Percentiles rank a stretch among this genome's conserved stretches.
These are phyloP conservation scores for Papilio gigon DNA, from an alignment of 2,888 invertebrate genomes.

Conservation along the genomic window DNA sequence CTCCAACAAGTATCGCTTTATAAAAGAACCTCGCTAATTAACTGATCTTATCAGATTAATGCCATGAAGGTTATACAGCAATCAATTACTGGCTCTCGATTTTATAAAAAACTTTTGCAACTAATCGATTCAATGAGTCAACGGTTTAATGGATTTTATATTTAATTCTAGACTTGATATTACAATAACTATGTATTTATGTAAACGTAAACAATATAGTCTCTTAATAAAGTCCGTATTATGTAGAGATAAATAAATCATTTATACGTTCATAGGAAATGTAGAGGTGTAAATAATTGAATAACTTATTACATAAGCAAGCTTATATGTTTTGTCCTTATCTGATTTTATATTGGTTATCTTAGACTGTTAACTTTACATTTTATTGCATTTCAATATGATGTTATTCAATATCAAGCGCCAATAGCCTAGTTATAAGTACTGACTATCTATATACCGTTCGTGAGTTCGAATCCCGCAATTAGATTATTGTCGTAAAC, in stretches of 20 bases:
- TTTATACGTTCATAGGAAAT: neutral
- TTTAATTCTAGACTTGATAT: neutral
- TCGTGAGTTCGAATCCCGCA: no score
- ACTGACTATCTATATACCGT: no score
- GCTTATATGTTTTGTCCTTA: neutral
- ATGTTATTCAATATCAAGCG: no score
- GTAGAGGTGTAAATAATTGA: neutral
- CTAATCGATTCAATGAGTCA: conserved; percentile 29
- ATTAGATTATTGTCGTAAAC: no score
- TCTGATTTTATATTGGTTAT: neutral
- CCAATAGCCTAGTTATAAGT: no score
- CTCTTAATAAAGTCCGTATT: neutral
- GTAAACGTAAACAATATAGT: conserved; percentile 8
- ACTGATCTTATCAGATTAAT: conserved; percentile 36
- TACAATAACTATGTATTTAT: conserved; percentile 18
- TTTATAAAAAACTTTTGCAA: conserved; percentile 31
- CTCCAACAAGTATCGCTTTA: conserved; percentile 24
- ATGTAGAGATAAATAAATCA: neutral
- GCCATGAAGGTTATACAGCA: conserved; percentile 32
- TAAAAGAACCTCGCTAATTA: conserved; percentile 36
- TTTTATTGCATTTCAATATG: no score
- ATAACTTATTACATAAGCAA: neutral
- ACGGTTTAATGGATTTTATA: conserved; percentile 5
- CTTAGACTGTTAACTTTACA: neutral
- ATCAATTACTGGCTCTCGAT: conserved; percentile 30